Evolutionary conservation across 2,797 vertebrate genomes (phyloP), one percentile per base, ranked within the genome.

Genomic region (Diplodus puntazzo): DNA sequence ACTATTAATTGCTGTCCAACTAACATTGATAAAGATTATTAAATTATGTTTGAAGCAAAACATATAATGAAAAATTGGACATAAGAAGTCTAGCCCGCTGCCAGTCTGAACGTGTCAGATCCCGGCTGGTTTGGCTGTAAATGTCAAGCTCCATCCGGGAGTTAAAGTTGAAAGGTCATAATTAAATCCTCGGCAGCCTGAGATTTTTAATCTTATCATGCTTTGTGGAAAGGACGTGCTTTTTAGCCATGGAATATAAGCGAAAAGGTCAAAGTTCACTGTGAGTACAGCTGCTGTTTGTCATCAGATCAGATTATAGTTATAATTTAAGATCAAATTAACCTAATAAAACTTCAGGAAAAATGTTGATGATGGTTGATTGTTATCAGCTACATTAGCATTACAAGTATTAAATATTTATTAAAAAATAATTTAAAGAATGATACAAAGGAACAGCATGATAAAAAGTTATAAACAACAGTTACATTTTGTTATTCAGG

Each of bases 151-250:
- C 61, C 78, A 75, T 61, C 69, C 50, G 79, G 81, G 72, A 79
- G 59, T 78, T 85, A 45, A 82, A 77, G 74, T 86, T 68, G 14
- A 85, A 86, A 84, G 79, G 68, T 86, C 79, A 87, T 34, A 85
- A 66, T 80, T 46, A 79, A 79, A 81, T 69, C 61, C 27, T 65
- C 12, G 8, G 53, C 43, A 23, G 50, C 14, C n/a, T n/a, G 46
- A 77, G 57, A 70, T 87, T 78, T 59, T 77, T 74, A 61, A 79
- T 84, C 42, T 74, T 27, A 69, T 55, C 60, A 48, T 68, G 42
- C 60, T n/a, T 55, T 20, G 45, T 57, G 52, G 73, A 46, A 69
- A 48, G 52, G 10, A 62, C 71, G 73, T 17, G 55, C 63, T 68
- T 67, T 87, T 74, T 55, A 63, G 73, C 34, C 61, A 13, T 18